A percentile compares a stretch with the other conserved stretches of the same genome.
Evolutionary conservation across 2,888 invertebrate species (phyloP).

Genomic region (Epirrita christyi): DNA sequence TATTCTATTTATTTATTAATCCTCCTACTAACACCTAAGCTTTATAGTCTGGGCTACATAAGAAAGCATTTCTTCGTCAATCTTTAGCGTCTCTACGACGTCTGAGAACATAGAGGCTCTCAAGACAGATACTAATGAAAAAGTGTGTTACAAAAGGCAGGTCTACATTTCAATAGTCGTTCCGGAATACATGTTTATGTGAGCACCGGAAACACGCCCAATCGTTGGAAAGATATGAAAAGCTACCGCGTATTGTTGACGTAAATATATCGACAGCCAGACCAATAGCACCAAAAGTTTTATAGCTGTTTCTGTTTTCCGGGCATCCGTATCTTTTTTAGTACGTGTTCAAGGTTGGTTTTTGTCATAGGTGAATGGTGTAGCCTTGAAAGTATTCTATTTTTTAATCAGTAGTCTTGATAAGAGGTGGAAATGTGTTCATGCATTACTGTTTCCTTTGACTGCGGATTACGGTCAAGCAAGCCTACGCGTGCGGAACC

Average conservation of each 20-base stretch:
- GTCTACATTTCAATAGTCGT: neutral
- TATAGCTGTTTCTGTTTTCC: neutral
- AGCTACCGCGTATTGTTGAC: conserved; percentile 30
- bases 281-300: conserved; percentile 7
- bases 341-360: neutral
- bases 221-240: conserved; percentile 49
- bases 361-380: neutral
- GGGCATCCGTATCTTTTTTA: neutral
- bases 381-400: conserved; percentile 2
- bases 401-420: neutral
- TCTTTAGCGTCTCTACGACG: no score
- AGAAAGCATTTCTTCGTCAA: no score
- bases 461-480: neutral
- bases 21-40: no score
- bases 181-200: neutral
- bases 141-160: neutral
- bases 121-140: conserved; percentile 3
- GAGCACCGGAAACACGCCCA: conserved; percentile 51
- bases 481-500: neutral
- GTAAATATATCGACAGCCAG: conserved; percentile 20
- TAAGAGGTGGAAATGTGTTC: neutral
- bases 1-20: no score
- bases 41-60: no score
- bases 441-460: neutral
- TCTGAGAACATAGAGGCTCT: neutral